Percentiles rank a stretch among this genome's conserved stretches.
Conservation (phyloP, 2,888 invertebrate genomes). For the Drosophila seclusa region DNA sequence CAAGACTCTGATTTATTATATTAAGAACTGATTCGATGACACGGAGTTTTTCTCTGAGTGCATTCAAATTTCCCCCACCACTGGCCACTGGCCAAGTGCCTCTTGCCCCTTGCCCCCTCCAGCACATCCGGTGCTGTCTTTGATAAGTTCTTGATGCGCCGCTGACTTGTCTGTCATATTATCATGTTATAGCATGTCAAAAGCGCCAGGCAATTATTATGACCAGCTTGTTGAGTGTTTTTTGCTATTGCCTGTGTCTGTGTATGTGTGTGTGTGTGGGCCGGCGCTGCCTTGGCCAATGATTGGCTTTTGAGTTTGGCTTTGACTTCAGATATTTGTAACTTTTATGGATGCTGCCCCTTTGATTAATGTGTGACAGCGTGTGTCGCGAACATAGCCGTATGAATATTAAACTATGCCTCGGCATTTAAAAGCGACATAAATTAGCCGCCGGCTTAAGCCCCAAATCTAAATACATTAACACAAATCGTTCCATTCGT, state of each 20-base stretch:
- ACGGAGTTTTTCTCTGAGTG: background rate
- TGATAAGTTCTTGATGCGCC: conserved; percentile 67
- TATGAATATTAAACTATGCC: conserved; percentile 73
- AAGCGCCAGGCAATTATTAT: conserved; percentile 63
- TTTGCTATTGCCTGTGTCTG: conserved; percentile 42
- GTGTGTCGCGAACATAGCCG: conserved; percentile 24
- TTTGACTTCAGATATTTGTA: conserved; percentile 61
- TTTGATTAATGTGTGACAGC: conserved; percentile 72
- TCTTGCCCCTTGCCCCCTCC: background rate
- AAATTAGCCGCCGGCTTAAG: conserved; percentile 62
- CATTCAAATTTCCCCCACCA: background rate
- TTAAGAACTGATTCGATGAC: background rate
- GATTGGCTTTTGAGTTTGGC: conserved; percentile 22
- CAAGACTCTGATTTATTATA: background rate
- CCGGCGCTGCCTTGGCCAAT: conserved; percentile 41
- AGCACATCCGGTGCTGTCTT: conserved; percentile 59
- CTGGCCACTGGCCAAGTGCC: background rate
- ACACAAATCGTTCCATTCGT: conserved; percentile 63
- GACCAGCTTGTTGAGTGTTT: conserved; percentile 36
- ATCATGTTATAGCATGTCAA: conserved; percentile 76
- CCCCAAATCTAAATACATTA: conserved; percentile 64
- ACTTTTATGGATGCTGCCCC: conserved; percentile 56
- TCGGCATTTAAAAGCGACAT: conserved; percentile 70
- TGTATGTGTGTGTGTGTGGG: conserved; percentile 57
- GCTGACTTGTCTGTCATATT: conserved; percentile 80